Percentiles rank a stretch among this genome's conserved stretches.
These are phyloP conservation scores for Acropternis orthonyx DNA, from an alignment of 2,797 vertebrate genomes.

Conservation along the genomic window DNA sequence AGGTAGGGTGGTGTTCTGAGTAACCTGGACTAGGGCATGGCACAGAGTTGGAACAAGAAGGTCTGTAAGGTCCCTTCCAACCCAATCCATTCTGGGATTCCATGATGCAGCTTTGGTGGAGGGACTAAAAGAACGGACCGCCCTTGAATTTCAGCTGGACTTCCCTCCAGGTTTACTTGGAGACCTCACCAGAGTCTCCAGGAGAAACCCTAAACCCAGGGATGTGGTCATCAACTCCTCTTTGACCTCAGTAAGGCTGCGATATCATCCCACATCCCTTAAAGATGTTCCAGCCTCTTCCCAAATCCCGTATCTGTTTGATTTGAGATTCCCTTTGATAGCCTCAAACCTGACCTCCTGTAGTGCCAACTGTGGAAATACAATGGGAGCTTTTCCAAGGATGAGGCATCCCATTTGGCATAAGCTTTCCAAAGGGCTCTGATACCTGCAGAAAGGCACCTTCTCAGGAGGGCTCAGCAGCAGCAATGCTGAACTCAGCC, in stretches of 20 bases:
- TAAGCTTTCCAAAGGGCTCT: not conserved
- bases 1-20: not conserved
- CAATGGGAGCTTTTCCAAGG: accelerated
- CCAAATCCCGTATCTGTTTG: not conserved
- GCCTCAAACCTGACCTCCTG: not conserved
- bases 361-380: not conserved
- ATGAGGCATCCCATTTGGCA: not conserved
- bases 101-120: not conserved
- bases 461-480: not conserved
- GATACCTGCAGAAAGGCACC: not conserved
- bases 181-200: not conserved
- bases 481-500: not conserved
- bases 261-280: not conserved
- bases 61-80: not conserved
- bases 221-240: not conserved
- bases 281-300: not conserved
- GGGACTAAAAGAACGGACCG: not conserved
- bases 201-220: not conserved
- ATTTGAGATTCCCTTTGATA: constrained; percentile 4
- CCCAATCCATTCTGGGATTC: not conserved
- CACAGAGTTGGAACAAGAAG: not conserved
- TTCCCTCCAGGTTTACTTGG: not conserved
- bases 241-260: not conserved
- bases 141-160: not conserved
- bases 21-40: not conserved